Conservation (phyloP, 2,888 invertebrate species). For the Pollenia amentaria region DNA sequence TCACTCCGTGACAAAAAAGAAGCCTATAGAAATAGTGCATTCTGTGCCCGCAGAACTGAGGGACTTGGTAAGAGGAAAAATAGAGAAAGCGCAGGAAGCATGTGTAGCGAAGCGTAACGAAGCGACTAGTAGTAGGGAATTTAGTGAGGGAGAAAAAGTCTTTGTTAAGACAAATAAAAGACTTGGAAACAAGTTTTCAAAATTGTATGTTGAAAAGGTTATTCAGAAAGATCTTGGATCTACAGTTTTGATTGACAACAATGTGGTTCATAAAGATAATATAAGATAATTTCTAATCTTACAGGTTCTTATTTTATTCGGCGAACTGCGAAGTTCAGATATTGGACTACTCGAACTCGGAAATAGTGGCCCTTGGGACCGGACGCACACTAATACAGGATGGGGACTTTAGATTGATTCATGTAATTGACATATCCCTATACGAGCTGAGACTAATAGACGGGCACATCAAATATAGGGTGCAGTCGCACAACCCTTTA, state of each 20-base stretch:
- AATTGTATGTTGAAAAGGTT: neutral
- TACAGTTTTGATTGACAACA: neutral
- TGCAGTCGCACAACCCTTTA: no score
- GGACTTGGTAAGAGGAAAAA: neutral
- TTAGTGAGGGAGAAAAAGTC: neutral
- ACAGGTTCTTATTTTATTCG: slow-evolving; percentile 5
- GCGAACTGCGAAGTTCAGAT: neutral
- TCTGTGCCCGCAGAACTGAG: neutral
- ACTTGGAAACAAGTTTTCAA: neutral
- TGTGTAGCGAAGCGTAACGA: neutral
- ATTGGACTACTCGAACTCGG: no score
- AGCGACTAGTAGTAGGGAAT: neutral
- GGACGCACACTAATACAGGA: neutral
- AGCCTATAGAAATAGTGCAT: no score
- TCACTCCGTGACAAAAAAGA: no score
- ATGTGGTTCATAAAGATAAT: neutral
- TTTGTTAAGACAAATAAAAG: neutral
- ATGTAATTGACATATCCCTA: no score
- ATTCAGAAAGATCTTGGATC: neutral
- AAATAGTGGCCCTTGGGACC: neutral
- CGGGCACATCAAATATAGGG: no score
- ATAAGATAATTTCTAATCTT: neutral
- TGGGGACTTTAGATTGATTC: no score
- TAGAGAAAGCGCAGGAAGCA: neutral
- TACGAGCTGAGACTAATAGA: no score